These are phyloP conservation scores for Frankliniella fusca DNA, from an alignment of 2,888 invertebrate genomes.

Conservation along the genomic window DNA sequence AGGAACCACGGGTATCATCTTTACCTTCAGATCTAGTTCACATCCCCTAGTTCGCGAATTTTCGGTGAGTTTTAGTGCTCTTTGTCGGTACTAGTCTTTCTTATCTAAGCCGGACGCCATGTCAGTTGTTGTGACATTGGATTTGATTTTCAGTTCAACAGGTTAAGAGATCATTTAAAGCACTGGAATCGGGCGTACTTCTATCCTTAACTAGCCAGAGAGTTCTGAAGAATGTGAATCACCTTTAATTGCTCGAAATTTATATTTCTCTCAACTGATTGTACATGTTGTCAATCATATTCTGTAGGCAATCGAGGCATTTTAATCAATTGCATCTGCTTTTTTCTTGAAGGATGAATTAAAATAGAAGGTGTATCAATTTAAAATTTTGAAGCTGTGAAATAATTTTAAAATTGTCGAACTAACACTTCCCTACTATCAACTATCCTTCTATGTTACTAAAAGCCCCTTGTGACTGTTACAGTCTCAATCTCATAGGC, in stretches of 20 bases:
- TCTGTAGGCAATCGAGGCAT: not conserved
- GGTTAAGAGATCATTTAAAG: not conserved
- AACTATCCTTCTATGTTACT: not conserved
- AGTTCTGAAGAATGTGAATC: not conserved
- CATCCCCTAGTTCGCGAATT: too few relatives aligned
- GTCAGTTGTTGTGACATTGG: conserved; percentile 4
- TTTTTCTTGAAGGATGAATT: too few relatives aligned
- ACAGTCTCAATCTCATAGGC: not conserved
- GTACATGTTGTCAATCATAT: not conserved
- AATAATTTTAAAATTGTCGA: not conserved
- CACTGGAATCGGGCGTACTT: too few relatives aligned
- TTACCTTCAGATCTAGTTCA: too few relatives aligned
- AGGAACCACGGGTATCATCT: too few relatives aligned
- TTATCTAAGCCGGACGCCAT: not conserved
- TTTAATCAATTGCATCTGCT: too few relatives aligned
- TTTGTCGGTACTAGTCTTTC: not conserved
- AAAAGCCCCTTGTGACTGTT: not conserved
- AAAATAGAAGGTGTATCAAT: too few relatives aligned
- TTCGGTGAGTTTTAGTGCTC: too few relatives aligned
- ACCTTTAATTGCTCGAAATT: not conserved
- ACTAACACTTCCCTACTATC: too few relatives aligned
- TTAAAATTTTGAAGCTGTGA: too few relatives aligned
- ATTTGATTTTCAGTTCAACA: not conserved
- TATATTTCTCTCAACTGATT: not conserved
- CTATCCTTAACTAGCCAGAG: too few relatives aligned